Conservation (phyloP, 2,888 invertebrate genomes). For the Ichneumoninae sp. region DNA sequence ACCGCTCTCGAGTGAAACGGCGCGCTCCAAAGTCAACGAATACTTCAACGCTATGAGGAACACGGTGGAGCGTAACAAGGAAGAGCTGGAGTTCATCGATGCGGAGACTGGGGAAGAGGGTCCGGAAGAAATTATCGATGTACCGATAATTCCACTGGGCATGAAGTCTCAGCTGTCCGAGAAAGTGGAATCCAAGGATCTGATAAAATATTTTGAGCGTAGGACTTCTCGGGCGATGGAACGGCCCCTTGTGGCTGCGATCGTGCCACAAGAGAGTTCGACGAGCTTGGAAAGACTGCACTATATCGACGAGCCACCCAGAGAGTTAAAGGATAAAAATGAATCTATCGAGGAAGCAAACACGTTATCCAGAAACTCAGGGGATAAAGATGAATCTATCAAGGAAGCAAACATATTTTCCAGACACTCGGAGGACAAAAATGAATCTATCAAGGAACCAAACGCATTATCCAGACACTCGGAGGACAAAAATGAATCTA, state of each 20-base stretch:
- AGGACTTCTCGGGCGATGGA: slow-evolving; percentile 31
- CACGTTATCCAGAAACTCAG: slow-evolving; percentile 14
- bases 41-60: slow-evolving; percentile 75
- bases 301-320: slow-evolving; percentile 8
- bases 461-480: background rate
- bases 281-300: slow-evolving; percentile 9
- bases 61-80: slow-evolving; percentile 25
- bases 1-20: slow-evolving; percentile 78
- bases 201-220: slow-evolving; percentile 79
- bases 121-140: slow-evolving; percentile 50
- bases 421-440: slow-evolving; percentile 1
- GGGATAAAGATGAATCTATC: slow-evolving; percentile 25
- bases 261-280: slow-evolving; percentile 8
- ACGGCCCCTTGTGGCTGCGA: background rate
- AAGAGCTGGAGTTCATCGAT: slow-evolving; percentile 32
- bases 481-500: background rate
- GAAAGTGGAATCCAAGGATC: slow-evolving; percentile 78
- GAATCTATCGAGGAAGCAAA: slow-evolving; percentile 37
- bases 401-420: slow-evolving; percentile 38
- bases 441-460: background rate
- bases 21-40: slow-evolving; percentile 78
- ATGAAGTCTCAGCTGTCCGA: slow-evolving; percentile 78
- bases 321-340: slow-evolving; percentile 18
- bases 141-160: slow-evolving; percentile 72
- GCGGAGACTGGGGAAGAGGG: background rate